phyloP scores from a whole-genome alignment of 2,797 vertebrate species.

The Microctenopoma steveboyesi region DNA sequence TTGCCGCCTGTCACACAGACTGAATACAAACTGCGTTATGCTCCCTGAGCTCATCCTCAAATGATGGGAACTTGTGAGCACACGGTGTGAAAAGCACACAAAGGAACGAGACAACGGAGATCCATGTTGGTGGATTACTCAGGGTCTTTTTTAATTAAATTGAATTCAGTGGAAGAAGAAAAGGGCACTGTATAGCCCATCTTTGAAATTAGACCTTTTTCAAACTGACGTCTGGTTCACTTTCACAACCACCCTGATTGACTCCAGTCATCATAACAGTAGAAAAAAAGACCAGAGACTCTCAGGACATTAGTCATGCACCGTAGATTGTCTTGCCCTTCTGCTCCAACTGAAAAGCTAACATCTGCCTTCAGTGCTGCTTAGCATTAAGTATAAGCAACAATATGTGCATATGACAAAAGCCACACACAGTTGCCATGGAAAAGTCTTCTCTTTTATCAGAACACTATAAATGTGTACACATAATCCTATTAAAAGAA shows the following conservation, averaged over 20 bases:
- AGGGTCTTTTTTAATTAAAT: constrained; percentile 64
- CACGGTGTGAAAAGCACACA: constrained; percentile 65
- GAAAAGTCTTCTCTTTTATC: constrained; percentile 40
- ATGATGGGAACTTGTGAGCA: constrained; percentile 68
- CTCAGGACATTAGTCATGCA: constrained; percentile 66
- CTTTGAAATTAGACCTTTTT: constrained; percentile 53
- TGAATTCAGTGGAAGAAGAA: constrained; percentile 45
- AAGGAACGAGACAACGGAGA: constrained; percentile 45
- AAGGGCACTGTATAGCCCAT: constrained; percentile 25
- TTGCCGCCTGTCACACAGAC: constrained; percentile 72
- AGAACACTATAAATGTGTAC: constrained; percentile 21
- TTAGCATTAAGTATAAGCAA: constrained; percentile 28
- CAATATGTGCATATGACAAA: constrained; percentile 30
- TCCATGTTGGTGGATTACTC: constrained; percentile 54
- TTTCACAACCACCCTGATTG: constrained; percentile 53
- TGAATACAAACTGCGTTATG: constrained; percentile 74
- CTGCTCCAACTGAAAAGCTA: constrained; percentile 54
- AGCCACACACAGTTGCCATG: constrained; percentile 29
- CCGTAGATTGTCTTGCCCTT: constrained; percentile 48
- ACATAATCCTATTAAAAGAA: constrained; percentile 12
- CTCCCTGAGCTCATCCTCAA: constrained; percentile 64
- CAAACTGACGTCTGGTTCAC: constrained; percentile 40
- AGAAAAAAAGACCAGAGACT: constrained; percentile 31
- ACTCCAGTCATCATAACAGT: constrained; percentile 31
- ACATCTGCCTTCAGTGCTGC: constrained; percentile 63